Percentiles rank a stretch among this genome's conserved stretches.
These are phyloP conservation scores for Sebastes reedi DNA, from an alignment of 2,797 vertebrate species.

Conservation along the genomic window DNA sequence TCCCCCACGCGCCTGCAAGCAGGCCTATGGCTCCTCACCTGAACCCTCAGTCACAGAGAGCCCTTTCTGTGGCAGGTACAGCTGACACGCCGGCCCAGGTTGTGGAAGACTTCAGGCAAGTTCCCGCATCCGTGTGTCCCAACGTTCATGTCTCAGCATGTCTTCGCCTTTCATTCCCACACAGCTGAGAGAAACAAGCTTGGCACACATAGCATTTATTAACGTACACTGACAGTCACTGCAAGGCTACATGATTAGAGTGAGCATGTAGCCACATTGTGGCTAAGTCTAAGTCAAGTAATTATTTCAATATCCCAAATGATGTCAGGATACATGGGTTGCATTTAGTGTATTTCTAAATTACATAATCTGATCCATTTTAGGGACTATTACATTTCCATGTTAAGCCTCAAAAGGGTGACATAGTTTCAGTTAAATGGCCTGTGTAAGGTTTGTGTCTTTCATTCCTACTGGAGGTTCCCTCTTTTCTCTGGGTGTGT, in stretches of 20 bases:
- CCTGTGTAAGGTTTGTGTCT: background rate
- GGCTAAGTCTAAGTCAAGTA: background rate
- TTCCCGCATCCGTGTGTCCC: background rate
- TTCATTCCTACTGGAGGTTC: background rate
- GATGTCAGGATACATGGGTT: background rate
- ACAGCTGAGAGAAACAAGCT: background rate
- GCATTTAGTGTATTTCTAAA: background rate
- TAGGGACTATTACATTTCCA: background rate
- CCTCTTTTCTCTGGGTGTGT: background rate
- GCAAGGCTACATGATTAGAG: background rate
- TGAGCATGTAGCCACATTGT: background rate
- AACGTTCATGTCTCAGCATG: constrained; percentile 15
- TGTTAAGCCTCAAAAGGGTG: background rate
- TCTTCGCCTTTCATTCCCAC: background rate
- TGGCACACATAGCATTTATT: constrained; percentile 3
- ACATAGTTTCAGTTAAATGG: background rate
- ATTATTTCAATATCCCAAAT: background rate
- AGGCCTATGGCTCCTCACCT: constrained; percentile 70
- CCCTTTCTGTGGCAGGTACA: constrained; percentile 81
- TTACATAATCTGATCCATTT: background rate
- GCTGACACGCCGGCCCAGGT: constrained; percentile 77
- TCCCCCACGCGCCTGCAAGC: constrained; percentile 73
- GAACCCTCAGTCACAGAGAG: constrained; percentile 74
- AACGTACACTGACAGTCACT: background rate
- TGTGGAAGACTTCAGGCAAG: constrained; percentile 85